Evolutionary conservation across 92 coral and sea anemone genomes (phyloP).

Genomic region (Ricordea florida): DNA sequence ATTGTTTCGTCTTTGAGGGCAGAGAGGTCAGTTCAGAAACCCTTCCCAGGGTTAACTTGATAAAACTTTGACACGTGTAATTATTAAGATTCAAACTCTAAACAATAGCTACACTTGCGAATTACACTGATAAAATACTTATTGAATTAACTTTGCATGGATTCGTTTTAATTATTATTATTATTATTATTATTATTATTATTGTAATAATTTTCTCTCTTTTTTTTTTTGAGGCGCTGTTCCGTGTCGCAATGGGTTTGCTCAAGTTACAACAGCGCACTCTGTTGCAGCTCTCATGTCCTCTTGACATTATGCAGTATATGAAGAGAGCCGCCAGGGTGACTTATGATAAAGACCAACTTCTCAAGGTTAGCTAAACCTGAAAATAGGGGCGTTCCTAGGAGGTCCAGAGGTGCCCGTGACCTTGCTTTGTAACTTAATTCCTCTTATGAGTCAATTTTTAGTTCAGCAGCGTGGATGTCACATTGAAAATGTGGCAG

Average conservation of each 20-base stretch:
- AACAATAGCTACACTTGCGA: no score
- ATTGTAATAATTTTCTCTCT: neutral
- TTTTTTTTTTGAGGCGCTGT: slow-evolving; percentile 53
- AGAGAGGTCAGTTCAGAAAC: slow-evolving; percentile 74
- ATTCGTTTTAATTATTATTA: no score
- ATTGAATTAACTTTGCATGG: no score
- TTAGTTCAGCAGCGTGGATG: neutral
- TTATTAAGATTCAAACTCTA: no score
- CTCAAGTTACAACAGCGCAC: slow-evolving; percentile 73
- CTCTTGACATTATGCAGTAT: slow-evolving; percentile 89
- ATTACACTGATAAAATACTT: no score
- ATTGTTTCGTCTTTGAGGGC: slow-evolving; percentile 81
- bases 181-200: no score
- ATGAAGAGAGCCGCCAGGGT: slow-evolving; percentile 85
- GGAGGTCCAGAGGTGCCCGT: no score
- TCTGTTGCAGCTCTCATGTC: slow-evolving; percentile 73
- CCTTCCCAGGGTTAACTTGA: no score
- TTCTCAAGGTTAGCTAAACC: slow-evolving; percentile 61
- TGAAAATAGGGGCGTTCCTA: no score
- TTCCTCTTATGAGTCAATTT: neutral
- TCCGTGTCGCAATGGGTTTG: slow-evolving; percentile 82
- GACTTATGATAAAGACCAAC: slow-evolving; percentile 83
- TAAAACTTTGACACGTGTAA: neutral
- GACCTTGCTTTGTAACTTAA: no score
- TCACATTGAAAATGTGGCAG: no score